Evolutionary conservation across 2,797 vertebrate genomes (phyloP).

Genomic region (Rachycentron canadum): DNA sequence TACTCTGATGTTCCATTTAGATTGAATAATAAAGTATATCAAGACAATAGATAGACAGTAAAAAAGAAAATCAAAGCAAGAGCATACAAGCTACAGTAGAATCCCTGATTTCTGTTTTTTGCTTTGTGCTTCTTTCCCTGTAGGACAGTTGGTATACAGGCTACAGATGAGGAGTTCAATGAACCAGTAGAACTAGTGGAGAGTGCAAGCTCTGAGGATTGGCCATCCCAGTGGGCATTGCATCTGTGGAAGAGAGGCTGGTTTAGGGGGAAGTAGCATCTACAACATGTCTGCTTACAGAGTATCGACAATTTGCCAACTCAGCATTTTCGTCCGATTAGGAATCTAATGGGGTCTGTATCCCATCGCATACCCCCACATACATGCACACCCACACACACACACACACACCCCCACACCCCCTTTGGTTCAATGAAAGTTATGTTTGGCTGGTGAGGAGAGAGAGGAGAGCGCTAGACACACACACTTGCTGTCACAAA

Average conservation of each 20-base stretch:
- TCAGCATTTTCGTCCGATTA: constrained; percentile 52
- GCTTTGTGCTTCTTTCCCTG: constrained; percentile 16
- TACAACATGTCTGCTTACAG: constrained; percentile 22
- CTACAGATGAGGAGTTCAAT: constrained; percentile 42
- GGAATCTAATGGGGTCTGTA: constrained; percentile 31
- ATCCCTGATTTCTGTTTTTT: constrained; percentile 29
- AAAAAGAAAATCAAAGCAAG: constrained; percentile 28
- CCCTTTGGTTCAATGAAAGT: not conserved
- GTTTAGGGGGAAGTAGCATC: not conserved
- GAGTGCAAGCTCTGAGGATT: constrained; percentile 9
- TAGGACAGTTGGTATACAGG: constrained; percentile 10
- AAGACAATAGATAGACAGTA: constrained; percentile 12
- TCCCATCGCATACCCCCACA: constrained; percentile 17
- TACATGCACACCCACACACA: constrained; percentile 10
- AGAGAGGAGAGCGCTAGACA: constrained; percentile 9
- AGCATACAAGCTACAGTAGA: not conserved
- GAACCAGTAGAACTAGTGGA: constrained; percentile 30
- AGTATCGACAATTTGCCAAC: constrained; percentile 32
- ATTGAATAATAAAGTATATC: constrained; percentile 28
- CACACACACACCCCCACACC: not conserved
- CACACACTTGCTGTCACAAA: constrained; percentile 44
- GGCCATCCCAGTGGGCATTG: constrained; percentile 14
- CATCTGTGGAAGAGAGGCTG: not conserved
- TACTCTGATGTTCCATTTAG: constrained; percentile 31
- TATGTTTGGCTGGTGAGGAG: constrained; percentile 11